Evolutionary conservation across 2,888 invertebrate species (phyloP), one percentile per base, ranked within the genome.

Genomic region (Tetranychus piercei): DNA sequence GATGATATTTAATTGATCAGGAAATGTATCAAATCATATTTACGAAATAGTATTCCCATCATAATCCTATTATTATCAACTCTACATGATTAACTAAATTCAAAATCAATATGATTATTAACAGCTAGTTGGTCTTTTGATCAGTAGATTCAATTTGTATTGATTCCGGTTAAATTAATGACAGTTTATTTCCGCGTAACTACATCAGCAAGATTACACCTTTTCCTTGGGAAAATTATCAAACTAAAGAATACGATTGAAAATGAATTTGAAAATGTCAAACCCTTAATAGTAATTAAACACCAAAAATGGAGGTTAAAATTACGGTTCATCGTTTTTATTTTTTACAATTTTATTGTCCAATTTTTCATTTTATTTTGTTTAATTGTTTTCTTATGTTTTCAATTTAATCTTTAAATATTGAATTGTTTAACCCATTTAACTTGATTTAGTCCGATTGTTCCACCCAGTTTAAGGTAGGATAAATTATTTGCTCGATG

Each of bases 191-290:
- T 55, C 55, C 55, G 55, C 7, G 9, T 15, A 5, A 15, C 15
- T 55, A 2, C 9, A 55, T 55, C 6, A 55, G 80, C 90, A 55
- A 55, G 6, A 15, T 9, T 15, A 55, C 55, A 55, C 55, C 55
- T 55, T 55, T 55, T 55, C 15, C 55, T 55, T 55, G 55, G 55
- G 55, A 55, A 55, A 55, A 15, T 55, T 55, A 55, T 55, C 15
- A 15, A 55, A 55, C 15, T 55, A 9, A 55, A 55, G 9, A 45
- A 11, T 45, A 23, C 1, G 34, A 34, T 34, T 34, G 34, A 34
- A 34, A 5, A 34, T 34, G 5, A 34, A 34, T 34, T 34, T 34
- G 34, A 34, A 34, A 34, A 34, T 34, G 34, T 34, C 34, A 34
- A n/a, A n/a, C n/a, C n/a, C 34, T 34, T 5, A 34, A 34, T 34